Conservation (phyloP, 2,113 vertebrate genomes). For the Corvus cornix region DNA sequence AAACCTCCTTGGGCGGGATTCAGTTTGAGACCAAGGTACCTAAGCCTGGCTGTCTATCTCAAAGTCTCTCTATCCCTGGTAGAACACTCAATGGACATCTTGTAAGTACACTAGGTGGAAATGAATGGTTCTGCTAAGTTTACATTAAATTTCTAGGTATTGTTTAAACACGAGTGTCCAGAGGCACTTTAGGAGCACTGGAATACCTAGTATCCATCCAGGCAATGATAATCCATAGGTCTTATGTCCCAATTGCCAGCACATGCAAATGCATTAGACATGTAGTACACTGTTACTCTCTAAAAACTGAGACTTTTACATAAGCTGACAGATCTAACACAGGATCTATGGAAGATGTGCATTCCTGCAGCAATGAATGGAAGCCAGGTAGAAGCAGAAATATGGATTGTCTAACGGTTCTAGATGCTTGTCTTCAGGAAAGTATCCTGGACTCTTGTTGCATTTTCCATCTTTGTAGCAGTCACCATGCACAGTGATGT, state of each 20-base stretch:
- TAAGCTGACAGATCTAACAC: not conserved
- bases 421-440: not conserved
- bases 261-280: not conserved
- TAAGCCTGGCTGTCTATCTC: not conserved
- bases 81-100: not conserved
- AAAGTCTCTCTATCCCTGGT: not conserved
- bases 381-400: not conserved
- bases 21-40: not conserved
- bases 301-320: not conserved
- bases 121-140: not conserved
- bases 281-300: not conserved
- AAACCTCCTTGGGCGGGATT: not conserved
- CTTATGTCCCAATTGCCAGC: not conserved
- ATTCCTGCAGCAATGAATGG: not conserved
- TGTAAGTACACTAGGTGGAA: not conserved
- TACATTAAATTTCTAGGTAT: not conserved
- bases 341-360: not conserved
- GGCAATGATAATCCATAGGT: not conserved
- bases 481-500: no score
- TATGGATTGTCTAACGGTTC: not conserved
- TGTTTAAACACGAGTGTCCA: not conserved
- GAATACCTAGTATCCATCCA: not conserved
- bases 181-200: not conserved
- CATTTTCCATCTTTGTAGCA: not conserved
- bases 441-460: accelerated